Percentiles rank a stretch among this genome's conserved stretches.
Conservation (phyloP, 2,888 invertebrate species). For the Eristalis intricaria region DNA sequence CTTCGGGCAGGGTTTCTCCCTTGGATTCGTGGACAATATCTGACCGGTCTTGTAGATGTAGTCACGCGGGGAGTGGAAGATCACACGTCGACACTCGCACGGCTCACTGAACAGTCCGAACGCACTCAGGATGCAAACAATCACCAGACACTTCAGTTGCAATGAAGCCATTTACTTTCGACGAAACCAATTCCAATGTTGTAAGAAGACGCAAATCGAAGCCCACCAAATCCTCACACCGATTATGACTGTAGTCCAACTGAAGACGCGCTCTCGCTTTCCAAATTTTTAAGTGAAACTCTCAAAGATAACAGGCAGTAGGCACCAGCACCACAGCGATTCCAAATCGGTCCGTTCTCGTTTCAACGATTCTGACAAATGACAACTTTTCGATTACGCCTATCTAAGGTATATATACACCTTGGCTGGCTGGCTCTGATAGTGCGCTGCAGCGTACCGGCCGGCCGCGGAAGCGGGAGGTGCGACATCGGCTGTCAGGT, state of each 20-base stretch:
- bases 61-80: constrained; percentile 76
- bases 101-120: constrained; percentile 52
- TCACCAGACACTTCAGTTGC: constrained; percentile 46
- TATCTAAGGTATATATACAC: constrained; percentile 45
- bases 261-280: constrained; percentile 5
- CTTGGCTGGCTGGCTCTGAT: background rate
- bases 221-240: constrained; percentile 12
- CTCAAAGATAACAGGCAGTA: constrained; percentile 16
- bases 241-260: constrained; percentile 7
- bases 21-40: constrained; percentile 74
- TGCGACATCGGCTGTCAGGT: constrained; percentile 19
- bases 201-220: background rate
- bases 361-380: constrained; percentile 33
- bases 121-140: constrained; percentile 50
- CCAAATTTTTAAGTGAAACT: constrained; percentile 14
- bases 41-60: constrained; percentile 75
- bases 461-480: background rate
- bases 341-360: constrained; percentile 22
- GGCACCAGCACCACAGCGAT: background rate
- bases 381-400: constrained; percentile 51
- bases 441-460: background rate
- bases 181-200: background rate
- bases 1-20: constrained; percentile 76
- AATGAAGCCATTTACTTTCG: constrained; percentile 53
- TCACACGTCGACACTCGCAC: constrained; percentile 76